Base-by-base conservation (phyloP, 2,113 vertebrate species). In the Catharus minimus region DNA sequence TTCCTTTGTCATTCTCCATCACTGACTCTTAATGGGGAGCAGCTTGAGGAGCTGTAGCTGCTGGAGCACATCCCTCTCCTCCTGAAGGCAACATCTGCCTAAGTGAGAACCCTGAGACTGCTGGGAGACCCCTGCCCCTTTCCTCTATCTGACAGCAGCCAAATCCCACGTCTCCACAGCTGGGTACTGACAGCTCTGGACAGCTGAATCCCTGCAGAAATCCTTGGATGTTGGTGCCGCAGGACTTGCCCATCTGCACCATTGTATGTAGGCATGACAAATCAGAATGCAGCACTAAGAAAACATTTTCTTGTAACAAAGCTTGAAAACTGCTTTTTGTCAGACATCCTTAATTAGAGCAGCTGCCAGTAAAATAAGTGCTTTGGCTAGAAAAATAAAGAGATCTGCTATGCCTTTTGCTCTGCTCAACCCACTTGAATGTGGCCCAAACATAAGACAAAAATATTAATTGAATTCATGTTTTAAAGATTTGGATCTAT, bases 311-410 rank as follows among this genome's bases (percentile, higher is more conserved):
- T 89, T 71, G 30, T 76, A 83, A 56, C 72, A 93, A 82, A 91
- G 78, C 88, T 92, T 88, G 76, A 67, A 93, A 95, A 86, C 65
- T 81, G 57, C 72, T 62, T 88, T 92, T 90, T 80, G 57, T 80
- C 72, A 89, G 91, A 72, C 61, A 78, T 92, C 53, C 66, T 93
- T 86, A 88, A 96, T 95, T 91, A 89, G 86, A 87, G 55, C 89
- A 96, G 86, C 93, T 95, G 94, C 88, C 89, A 81, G 84, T 58
- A 78, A 95, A 93, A 68, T 32, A 90, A 89, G 72, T 85, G 62
- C 75, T 89, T 80, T 91, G 68, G 52, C 89, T 92, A 46, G 75
- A 82, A 91, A 86, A 93, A 90, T 66, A 39, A 55, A 95, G 71
- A 73, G 49, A 74, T 89, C 55, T 83, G 33, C 28, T 55, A 10